phyloP scores from a whole-genome alignment of 2,888 invertebrate genomes.

The Micoletzkya japonica region DNA sequence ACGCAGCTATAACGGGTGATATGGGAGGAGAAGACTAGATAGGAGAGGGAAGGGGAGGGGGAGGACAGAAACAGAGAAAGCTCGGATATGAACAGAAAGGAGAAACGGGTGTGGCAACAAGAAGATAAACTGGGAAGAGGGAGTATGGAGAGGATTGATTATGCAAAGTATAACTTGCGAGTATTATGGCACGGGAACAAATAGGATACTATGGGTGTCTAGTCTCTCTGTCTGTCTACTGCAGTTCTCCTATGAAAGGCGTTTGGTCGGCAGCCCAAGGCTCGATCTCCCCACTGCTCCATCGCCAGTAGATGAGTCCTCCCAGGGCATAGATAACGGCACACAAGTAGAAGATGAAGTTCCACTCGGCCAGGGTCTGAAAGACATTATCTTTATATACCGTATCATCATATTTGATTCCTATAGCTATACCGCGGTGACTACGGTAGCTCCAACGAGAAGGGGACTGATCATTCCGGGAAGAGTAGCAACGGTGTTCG shows the following conservation, averaged over 20 bases:
- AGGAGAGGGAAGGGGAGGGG: not conserved
- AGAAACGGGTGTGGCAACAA: not conserved
- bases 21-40: not conserved
- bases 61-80: not conserved
- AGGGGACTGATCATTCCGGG: slow-evolving; percentile 89
- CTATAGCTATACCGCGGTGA: slow-evolving; percentile 66
- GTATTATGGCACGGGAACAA: no score
- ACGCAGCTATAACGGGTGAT: not conserved
- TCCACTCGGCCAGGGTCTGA: slow-evolving; percentile 80
- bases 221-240: no score
- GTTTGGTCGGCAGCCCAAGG: slow-evolving; percentile 72
- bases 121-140: not conserved
- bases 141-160: not conserved
- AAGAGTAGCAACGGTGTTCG: slow-evolving; percentile 86
- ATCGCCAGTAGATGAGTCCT: slow-evolving; percentile 79
- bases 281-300: slow-evolving; percentile 81
- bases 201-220: no score
- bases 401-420: not conserved
- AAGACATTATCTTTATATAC: slow-evolving; percentile 48
- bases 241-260: slow-evolving; percentile 45
- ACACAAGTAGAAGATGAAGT: slow-evolving; percentile 82
- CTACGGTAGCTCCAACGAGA: slow-evolving; percentile 79
- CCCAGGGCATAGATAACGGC: slow-evolving; percentile 82
- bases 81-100: not conserved
- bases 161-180: not conserved